Base-by-base conservation (phyloP, 1,140 invertebrate species). In the Trichonephila clavipes region DNA sequence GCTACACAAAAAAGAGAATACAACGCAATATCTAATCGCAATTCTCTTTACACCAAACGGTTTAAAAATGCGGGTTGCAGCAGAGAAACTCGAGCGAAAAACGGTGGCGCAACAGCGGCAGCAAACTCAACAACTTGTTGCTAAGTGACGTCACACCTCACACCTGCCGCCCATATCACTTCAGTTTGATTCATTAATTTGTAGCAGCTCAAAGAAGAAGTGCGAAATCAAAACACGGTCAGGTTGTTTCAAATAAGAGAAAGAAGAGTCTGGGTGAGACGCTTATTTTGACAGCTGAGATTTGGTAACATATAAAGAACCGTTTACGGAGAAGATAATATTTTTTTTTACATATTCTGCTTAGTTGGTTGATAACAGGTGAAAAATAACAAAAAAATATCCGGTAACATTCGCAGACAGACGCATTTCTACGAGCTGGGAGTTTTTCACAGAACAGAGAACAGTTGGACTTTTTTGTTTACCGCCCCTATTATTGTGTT, bases 151-250 rank as follows among this genome's bases (percentile, higher is more conserved):
- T 77, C 72, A 77, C 72, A 28, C 12, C 28, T 77, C 72, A 77
- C 72, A 77, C 72, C 72, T 77, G 72, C 72, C 72, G 72, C 72
- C 72, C 72, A 40, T 77, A 77, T 77, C 72, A 40, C 34, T 77
- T 77, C 14, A 34, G 28, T 77, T 77, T 77, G 72, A 77, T 77
- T 77, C 72, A 77, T 77, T 77, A 77, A 77, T 77, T 77, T 77
- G 72, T 8, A 77, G 72, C 72, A 34, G 72, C 51, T 51, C 51
- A 51, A 51, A 51, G 51, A 51, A 51, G 10, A 51, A 51, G 72
- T 77, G 72, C 28, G 72, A 77, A 77, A 77, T 77, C 72, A 77
- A 77, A 77, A 77, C 72, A 77, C 72, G 28, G 72, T 28, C 72
- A 40, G 3, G 72, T 8, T 40, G 34, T 40, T 64, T 64, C 14